A percentile compares a stretch with the other conserved stretches of the same genome.
These are phyloP conservation scores for Scarus forsteni DNA, from an alignment of 2,797 vertebrate species.

Conservation along the genomic window DNA sequence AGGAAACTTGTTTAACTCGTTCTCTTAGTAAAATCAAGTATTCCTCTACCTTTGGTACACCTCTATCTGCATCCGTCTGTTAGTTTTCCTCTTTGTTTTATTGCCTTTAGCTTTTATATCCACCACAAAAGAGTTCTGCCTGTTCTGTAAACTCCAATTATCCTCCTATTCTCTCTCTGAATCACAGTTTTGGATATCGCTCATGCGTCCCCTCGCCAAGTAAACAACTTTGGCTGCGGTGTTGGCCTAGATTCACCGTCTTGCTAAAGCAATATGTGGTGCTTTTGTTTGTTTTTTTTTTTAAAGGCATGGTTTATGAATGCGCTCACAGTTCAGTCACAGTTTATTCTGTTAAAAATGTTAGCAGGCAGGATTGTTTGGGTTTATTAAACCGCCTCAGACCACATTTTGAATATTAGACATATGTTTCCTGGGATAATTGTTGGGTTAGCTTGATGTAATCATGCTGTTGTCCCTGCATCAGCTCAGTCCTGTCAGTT, in stretches of 20 bases:
- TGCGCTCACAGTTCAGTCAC: constrained; percentile 67
- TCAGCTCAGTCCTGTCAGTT: constrained; percentile 1
- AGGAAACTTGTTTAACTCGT: constrained; percentile 13
- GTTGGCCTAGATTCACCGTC: constrained; percentile 76
- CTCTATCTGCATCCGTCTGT: constrained; percentile 20
- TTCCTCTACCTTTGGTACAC: constrained; percentile 16
- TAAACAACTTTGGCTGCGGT: constrained; percentile 75
- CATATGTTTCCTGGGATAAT: constrained; percentile 34
- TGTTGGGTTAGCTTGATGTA: constrained; percentile 43
- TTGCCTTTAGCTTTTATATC: constrained; percentile 56
- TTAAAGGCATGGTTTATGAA: constrained; percentile 67
- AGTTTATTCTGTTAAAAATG: constrained; percentile 70
- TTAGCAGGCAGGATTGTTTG: constrained; percentile 47
- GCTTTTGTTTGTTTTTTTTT: constrained; percentile 69
- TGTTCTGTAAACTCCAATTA: constrained; percentile 68
- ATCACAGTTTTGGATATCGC: constrained; percentile 74
- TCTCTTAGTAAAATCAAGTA: constrained; percentile 15
- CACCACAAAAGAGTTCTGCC: constrained; percentile 65
- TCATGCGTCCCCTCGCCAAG: constrained; percentile 68
- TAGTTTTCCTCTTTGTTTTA: constrained; percentile 43
- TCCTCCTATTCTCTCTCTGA: constrained; percentile 61
- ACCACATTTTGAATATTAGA: constrained; percentile 36
- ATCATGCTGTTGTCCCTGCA: constrained; percentile 28
- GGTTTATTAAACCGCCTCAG: constrained; percentile 40
- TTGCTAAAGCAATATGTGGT: constrained; percentile 65